Percentiles rank a stretch among this genome's conserved stretches.
Conservation (phyloP, 1,140 invertebrate species). For the Leucophenga varia region DNA sequence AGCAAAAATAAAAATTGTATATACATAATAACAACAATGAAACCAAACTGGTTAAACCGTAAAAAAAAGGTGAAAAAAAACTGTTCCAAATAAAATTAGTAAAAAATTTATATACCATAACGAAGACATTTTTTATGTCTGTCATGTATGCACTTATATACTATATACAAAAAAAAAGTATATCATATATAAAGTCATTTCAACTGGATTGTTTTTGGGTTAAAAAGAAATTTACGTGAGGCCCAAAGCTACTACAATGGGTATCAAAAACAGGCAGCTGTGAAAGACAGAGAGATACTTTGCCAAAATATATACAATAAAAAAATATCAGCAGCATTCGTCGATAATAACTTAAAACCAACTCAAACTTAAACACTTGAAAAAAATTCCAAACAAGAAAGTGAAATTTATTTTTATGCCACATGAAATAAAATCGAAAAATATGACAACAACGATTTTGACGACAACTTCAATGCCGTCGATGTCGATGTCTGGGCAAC, state of each 20-base stretch:
- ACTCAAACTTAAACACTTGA: conserved; percentile 2
- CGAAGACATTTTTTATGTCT: too few species aligned
- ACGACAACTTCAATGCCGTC: conserved; percentile 24
- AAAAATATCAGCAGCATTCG: conserved; percentile 29
- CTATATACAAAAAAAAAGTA: too few species aligned
- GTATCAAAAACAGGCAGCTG: too few species aligned
- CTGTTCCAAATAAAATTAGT: too few species aligned
- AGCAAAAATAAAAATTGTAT: too few species aligned
- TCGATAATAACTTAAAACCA: neutral
- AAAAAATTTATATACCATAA: too few species aligned
- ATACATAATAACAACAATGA: too few species aligned
- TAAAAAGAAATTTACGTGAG: conserved; percentile 46
- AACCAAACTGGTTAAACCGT: too few species aligned
- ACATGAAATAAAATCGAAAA: conserved; percentile 6
- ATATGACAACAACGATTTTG: conserved; percentile 4
- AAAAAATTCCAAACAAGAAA: conserved; percentile 18
- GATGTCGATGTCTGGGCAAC: conserved; percentile 48
- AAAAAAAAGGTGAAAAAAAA: too few species aligned
- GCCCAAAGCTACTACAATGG: conserved; percentile 3
- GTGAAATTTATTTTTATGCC: conserved; percentile 35
- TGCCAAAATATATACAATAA: too few species aligned
- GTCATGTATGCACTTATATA: too few species aligned
- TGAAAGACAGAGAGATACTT: too few species aligned
- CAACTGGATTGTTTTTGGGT: conserved; percentile 48
- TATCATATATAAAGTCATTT: neutral